Evolutionary conservation across 2,888 invertebrate species (phyloP), one percentile per base, ranked within the genome.

Genomic region (Flexamia atlantica): DNA sequence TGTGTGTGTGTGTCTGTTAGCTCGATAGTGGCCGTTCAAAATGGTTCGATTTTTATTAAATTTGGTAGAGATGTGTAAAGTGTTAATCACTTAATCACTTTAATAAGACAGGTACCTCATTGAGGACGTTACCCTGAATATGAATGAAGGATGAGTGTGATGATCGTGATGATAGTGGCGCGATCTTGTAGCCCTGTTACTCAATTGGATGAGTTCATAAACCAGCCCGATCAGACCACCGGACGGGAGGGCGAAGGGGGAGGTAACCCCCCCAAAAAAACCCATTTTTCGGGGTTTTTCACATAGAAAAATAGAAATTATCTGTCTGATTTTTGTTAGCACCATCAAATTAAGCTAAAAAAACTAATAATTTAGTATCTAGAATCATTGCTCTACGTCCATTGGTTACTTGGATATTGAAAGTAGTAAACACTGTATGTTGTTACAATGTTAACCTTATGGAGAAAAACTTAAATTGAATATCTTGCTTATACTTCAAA

Each of bases 1-100:
- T n/a, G 50, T n/a, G 50, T 50, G 57, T 57, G 9, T 57, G 57
- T 57, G 57, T 57, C 57, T 12, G 57, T 57, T 1, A 57, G 23
- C 57, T 23, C 57, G 57, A 57, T 57, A 57, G 23, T 23, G 20
- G 23, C 4, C 20, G 57, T 23, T 23, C n/a, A 57, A 57, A 57
- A 57, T 20, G 57, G 23, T 57, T 23, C 20, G 20, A 57, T 57
- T 12, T n/a, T 23, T 4, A 57, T 23, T 2, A 57, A 57, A 57
- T 57, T 57, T 57, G 57, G 57, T 57, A 57, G 4, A 23, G 12
- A 57, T n/a, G 23, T 57, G 57, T 23, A 20, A 23, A 23, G 14
- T n/a, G 3, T 3, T 23, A 57, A 7, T n/a, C n/a, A n/a, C n/a
- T n/a, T n/a, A n/a, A n/a, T n/a, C n/a, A n/a, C n/a, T n/a, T n/a